Conservation (phyloP, 2,797 vertebrate genomes). For the Etheostoma nigrum region DNA sequence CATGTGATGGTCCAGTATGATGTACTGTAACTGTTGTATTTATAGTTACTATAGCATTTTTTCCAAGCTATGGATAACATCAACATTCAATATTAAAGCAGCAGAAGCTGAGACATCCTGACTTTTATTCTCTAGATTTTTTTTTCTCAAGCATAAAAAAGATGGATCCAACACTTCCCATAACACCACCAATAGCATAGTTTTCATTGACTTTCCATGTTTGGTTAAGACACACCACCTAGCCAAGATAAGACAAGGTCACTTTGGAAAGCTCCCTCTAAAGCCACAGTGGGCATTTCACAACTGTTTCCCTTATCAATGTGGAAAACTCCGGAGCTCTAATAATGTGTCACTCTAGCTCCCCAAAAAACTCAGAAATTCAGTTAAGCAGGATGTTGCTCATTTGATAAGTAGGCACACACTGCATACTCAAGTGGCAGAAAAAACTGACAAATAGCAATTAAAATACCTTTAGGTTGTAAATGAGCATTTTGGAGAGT, state of each 20-base stretch:
- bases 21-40: not conserved
- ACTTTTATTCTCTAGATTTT: not conserved
- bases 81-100: not conserved
- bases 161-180: not conserved
- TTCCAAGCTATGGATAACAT: not conserved
- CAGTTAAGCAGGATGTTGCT: conserved; percentile 33
- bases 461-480: conserved; percentile 11
- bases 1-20: not conserved
- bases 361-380: conserved; percentile 25
- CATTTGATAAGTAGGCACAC: conserved; percentile 40
- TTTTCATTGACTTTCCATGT: not conserved
- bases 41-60: not conserved
- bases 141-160: not conserved
- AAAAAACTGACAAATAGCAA: conserved; percentile 26
- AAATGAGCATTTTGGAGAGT: conserved; percentile 16
- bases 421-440: conserved; percentile 27
- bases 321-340: conserved; percentile 10
- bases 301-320: conserved; percentile 1
- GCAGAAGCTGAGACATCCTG: not conserved
- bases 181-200: not conserved
- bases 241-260: not conserved
- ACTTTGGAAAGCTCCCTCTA: not conserved
- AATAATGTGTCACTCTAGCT: conserved; percentile 24
- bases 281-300: not conserved
- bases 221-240: not conserved